Evolutionary conservation across 2,797 vertebrate genomes (phyloP), one percentile per base, ranked within the genome.

Genomic region (Geotrypetes seraphini): DNA sequence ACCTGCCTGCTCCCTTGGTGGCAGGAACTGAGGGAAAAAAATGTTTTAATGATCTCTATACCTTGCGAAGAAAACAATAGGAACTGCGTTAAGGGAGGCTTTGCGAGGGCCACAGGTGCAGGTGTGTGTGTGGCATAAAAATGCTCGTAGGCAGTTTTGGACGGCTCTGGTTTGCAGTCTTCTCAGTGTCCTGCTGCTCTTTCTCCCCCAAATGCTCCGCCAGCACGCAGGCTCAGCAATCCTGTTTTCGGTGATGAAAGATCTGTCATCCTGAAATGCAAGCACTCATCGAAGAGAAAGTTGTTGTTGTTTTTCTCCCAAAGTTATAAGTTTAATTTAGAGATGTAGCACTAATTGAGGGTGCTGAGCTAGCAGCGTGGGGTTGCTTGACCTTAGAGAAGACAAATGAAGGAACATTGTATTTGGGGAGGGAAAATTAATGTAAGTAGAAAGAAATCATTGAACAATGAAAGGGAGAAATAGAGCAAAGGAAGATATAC

Each of bases 31-130:
- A 50, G 56, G 60, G 49, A 50, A 47, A 43, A 56, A 43, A 43
- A 26, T 70, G 72, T 78, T 79, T 83, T 77, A 84, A 81, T 78
- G 75, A 72, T 63, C 18, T 31, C 69, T 73, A 63, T 62, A 71
- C 62, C 64, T 73, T 69, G 64, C 58, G 63, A 73, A 63, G 62
- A 65, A 66, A 75, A 74, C 66, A 77, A 63, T 54, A 42, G 57
- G 56, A 63, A 51, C 53, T n/a, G 62, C 65, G 65, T 64, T 59
- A 63, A 63, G n/a, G 60, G 60, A 53, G 62, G 57, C 31, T 4
- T 58, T 73, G 72, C 27, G 53, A 16, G 60, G 56, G 46, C 58
- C 37, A 47, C 52, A 51, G 41, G 59, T 58, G 60, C 71, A 79
- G 66, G 65, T 66, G 63, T 33, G 60, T 67, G n/a, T 42, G 52